These are phyloP conservation scores for Saturnia pavonia DNA, from an alignment of 2,888 invertebrate species.

Conservation along the genomic window DNA sequence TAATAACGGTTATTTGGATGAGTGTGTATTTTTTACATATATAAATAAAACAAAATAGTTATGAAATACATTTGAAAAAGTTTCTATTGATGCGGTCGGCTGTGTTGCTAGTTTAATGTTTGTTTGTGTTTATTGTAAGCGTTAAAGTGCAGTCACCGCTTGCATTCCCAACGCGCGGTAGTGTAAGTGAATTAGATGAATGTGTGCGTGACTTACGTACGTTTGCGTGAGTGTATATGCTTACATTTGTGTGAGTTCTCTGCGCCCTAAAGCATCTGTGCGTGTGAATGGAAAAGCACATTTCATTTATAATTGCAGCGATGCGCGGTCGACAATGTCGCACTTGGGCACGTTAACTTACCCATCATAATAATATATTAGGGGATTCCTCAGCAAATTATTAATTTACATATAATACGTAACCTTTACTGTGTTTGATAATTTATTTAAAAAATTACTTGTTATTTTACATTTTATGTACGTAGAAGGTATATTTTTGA, in stretches of 20 bases:
- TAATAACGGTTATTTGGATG: slow-evolving; percentile 33
- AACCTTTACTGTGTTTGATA: background rate
- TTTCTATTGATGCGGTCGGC: slow-evolving; percentile 60
- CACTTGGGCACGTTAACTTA: slow-evolving; percentile 64
- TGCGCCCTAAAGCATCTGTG: slow-evolving; percentile 76
- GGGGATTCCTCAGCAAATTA: slow-evolving; percentile 38
- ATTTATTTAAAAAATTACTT: background rate
- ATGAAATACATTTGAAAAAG: slow-evolving; percentile 9
- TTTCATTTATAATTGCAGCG: slow-evolving; percentile 81
- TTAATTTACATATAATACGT: slow-evolving; percentile 27
- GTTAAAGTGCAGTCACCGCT: slow-evolving; percentile 81
- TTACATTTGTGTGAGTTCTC: slow-evolving; percentile 55
- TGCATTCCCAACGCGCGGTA: slow-evolving; percentile 69
- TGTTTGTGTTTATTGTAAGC: slow-evolving; percentile 81
- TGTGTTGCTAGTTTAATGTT: slow-evolving; percentile 71
- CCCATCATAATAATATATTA: slow-evolving; percentile 59
- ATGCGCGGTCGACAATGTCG: slow-evolving; percentile 77
- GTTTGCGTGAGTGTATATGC: slow-evolving; percentile 58
- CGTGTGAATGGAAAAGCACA: slow-evolving; percentile 81
- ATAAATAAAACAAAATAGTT: slow-evolving; percentile 25
- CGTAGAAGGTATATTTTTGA: slow-evolving; percentile 57
- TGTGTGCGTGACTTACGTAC: slow-evolving; percentile 43
- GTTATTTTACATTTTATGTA: slow-evolving; percentile 37
- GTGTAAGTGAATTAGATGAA: slow-evolving; percentile 63
- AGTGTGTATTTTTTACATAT: slow-evolving; percentile 24